Evolutionary conservation across 2,113 vertebrate genomes (phyloP).

Genomic region (Prunella fulvescens): DNA sequence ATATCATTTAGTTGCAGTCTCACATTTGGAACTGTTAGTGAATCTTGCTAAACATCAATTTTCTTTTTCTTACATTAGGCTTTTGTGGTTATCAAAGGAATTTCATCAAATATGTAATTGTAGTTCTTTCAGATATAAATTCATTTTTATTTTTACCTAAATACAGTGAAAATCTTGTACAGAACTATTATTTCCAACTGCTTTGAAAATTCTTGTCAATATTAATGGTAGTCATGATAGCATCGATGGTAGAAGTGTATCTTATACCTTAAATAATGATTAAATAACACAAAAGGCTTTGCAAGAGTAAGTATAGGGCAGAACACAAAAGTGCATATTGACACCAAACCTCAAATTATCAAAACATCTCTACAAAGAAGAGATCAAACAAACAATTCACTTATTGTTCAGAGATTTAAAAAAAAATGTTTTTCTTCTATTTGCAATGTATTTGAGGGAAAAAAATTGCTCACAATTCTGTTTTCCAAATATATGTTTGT

Average conservation of each 20-base stretch:
- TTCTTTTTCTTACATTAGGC: not conserved
- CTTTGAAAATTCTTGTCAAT: not conserved
- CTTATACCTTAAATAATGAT: not conserved
- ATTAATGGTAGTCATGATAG: not conserved
- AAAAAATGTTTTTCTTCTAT: not conserved
- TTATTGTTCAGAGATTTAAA: not conserved
- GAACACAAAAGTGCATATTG: not conserved
- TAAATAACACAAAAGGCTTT: not conserved
- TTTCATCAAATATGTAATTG: not conserved
- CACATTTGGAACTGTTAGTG: not conserved
- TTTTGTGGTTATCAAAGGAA: not conserved
- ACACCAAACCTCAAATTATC: not conserved
- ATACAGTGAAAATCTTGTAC: not conserved
- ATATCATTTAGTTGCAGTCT: not conserved
- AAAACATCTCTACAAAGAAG: not conserved
- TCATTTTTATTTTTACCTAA: not conserved
- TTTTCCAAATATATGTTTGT: not conserved
- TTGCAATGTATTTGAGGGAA: not conserved
- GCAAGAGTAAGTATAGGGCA: not conserved
- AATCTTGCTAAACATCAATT: not conserved
- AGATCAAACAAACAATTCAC: not conserved
- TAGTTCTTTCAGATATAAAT: not conserved
- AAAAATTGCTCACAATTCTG: not conserved
- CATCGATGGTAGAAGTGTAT: not conserved
- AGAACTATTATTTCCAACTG: not conserved